phyloP scores from a whole-genome alignment of 2,113 vertebrate species.

The Macroglossus sobrinus region DNA sequence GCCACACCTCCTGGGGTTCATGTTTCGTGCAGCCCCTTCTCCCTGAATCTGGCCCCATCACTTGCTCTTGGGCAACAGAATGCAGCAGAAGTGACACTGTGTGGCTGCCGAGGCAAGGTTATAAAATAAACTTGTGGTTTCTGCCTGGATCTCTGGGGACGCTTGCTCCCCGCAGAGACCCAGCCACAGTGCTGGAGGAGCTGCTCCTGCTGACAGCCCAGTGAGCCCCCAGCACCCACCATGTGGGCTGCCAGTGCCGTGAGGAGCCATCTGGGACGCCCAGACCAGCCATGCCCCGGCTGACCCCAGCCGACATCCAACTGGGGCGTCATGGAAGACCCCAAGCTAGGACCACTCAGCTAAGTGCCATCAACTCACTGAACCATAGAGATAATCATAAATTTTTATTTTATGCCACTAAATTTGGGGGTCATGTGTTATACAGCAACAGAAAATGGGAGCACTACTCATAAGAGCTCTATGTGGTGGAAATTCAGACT shows the following conservation, averaged over 20 bases:
- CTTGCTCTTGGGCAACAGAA: not conserved
- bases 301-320: not conserved
- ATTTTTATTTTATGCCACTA: not conserved
- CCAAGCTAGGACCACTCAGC: not conserved
- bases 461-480: not conserved
- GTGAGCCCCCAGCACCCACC: not conserved
- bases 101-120: not conserved
- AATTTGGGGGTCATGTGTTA: too few relatives aligned
- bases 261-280: not conserved
- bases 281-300: not conserved
- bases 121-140: not conserved
- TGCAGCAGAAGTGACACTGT: not conserved
- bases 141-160: not conserved
- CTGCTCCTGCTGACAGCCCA: fast-evolving
- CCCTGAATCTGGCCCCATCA: not conserved
- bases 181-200: not conserved
- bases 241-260: not conserved
- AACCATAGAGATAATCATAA: fast-evolving
- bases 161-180: too few relatives aligned
- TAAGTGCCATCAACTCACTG: not conserved
- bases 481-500: fast-evolving
- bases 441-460: not conserved
- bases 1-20: not conserved
- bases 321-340: not conserved
- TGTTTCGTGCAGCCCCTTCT: not conserved